Evolutionary conservation across 2,888 invertebrate genomes (phyloP).

Genomic region (Meta bourneti): DNA sequence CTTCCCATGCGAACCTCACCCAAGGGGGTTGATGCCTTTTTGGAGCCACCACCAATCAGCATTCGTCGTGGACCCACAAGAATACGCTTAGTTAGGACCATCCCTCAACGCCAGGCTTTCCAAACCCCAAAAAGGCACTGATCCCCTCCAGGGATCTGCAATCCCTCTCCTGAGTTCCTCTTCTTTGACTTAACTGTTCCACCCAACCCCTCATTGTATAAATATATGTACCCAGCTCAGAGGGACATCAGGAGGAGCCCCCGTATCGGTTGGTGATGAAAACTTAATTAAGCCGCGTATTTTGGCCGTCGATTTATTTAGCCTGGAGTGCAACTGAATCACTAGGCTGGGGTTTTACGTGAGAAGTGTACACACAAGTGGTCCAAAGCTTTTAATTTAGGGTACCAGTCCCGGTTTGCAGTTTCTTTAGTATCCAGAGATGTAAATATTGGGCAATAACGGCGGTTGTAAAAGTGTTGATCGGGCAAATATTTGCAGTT

Average conservation of each 20-base stretch:
- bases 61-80: not conserved
- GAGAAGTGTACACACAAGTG: not conserved
- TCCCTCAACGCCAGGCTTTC: not conserved
- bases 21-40: not conserved
- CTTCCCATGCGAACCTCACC: constrained; percentile 5
- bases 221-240: constrained; percentile 54
- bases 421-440: not conserved
- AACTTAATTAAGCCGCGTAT: constrained; percentile 62
- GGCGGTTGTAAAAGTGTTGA: not conserved
- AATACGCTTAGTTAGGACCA: constrained; percentile 13
- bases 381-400: not conserved
- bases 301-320: constrained; percentile 38
- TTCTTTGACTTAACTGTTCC: constrained; percentile 41
- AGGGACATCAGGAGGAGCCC: constrained; percentile 25
- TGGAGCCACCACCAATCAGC: constrained; percentile 40
- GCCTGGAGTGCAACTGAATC: constrained; percentile 38
- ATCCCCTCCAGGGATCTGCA: constrained; percentile 18
- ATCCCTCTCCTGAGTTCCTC: not conserved
- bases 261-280: constrained; percentile 44
- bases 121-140: constrained; percentile 32
- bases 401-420: not conserved
- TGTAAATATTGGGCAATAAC: not conserved
- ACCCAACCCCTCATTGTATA: constrained; percentile 15
- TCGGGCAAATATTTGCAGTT: not conserved
- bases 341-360: not conserved